Percentiles rank a stretch among this genome's conserved stretches.
These are phyloP conservation scores for Columba livia DNA, from an alignment of 2,113 vertebrate genomes.

Conservation along the genomic window DNA sequence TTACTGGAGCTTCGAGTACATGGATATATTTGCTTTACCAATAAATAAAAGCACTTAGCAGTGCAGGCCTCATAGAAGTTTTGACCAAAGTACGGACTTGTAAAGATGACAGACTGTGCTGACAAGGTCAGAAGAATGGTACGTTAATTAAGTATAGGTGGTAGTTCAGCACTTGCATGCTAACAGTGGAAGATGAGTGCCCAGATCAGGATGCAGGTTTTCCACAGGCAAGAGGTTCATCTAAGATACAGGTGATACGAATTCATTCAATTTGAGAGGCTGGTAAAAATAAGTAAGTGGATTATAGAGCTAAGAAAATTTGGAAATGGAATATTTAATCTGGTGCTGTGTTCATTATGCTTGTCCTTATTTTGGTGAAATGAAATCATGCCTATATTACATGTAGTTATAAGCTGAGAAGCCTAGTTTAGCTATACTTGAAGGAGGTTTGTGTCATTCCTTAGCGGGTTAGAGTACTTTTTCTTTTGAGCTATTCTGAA, in stretches of 20 bases:
- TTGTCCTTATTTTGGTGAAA: background rate
- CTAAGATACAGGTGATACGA: background rate
- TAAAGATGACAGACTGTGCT: background rate
- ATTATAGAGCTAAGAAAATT: background rate
- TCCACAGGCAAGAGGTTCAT: background rate
- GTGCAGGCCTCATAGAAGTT: background rate
- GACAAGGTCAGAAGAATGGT: background rate
- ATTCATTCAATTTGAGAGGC: background rate
- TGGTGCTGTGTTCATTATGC: background rate
- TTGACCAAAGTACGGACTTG: background rate
- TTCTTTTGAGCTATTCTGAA: background rate
- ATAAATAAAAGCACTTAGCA: background rate
- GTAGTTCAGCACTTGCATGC: background rate
- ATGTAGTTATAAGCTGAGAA: background rate
- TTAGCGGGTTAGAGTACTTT: background rate
- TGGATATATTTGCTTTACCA: background rate
- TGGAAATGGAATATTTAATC: background rate
- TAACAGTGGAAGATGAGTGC: background rate
- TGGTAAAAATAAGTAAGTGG: background rate
- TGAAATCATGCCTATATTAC: background rate
- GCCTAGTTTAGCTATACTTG: background rate
- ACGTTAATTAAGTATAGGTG: background rate
- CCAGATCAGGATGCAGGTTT: background rate
- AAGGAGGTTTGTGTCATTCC: background rate
- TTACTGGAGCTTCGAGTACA: rapidly evolving